phyloP scores from a whole-genome alignment of 2,797 vertebrate species.

The Potorous gilbertii region DNA sequence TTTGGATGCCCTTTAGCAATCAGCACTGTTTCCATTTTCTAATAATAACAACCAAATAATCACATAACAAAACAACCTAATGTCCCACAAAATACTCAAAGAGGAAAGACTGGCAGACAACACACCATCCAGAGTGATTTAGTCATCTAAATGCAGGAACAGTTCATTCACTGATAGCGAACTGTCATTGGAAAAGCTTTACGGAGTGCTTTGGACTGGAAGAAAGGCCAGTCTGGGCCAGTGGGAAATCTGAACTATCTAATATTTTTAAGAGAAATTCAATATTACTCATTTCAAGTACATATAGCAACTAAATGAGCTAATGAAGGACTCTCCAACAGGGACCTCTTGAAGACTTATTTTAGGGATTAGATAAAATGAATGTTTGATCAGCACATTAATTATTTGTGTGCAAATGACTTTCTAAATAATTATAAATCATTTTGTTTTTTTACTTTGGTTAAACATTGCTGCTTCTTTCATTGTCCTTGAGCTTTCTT shows the following conservation, averaged over 20 bases:
- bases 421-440: conserved; percentile 3
- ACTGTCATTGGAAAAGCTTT: background rate
- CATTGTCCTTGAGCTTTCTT: background rate
- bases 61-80: background rate
- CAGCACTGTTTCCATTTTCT: background rate
- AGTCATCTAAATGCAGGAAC: background rate
- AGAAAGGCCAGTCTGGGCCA: conserved; percentile 5
- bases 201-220: background rate
- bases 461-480: background rate
- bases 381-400: background rate
- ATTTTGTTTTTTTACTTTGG: background rate
- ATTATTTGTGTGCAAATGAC: background rate
- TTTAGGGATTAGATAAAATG: background rate
- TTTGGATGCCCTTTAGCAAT: conserved; percentile 17
- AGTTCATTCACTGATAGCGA: background rate
- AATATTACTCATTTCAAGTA: background rate
- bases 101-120: background rate
- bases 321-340: conserved; percentile 1
- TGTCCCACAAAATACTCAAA: conserved; percentile 26
- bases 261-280: background rate
- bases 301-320: background rate
- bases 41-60: background rate
- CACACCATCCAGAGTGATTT: background rate
- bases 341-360: background rate
- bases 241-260: background rate